Evolutionary conservation across 2,113 vertebrate genomes (phyloP).

Genomic region (Crotalus horridus): DNA sequence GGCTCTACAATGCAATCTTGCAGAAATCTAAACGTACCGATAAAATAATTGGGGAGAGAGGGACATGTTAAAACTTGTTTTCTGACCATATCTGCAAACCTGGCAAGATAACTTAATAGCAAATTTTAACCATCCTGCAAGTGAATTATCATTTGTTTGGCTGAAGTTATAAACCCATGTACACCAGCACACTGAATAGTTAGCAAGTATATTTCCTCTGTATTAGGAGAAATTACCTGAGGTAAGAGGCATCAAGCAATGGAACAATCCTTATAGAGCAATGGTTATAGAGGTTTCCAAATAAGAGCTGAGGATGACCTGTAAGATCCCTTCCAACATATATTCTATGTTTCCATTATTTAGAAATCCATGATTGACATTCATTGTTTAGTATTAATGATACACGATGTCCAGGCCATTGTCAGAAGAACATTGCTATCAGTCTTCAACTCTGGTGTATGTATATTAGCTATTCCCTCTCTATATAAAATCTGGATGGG

Average conservation of each 20-base stretch:
- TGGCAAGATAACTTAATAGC: neutral
- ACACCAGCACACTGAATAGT: neutral
- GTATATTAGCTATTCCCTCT: neutral
- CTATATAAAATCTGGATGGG: neutral
- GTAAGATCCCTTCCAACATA: neutral
- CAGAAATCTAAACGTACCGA: neutral
- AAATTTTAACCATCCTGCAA: neutral
- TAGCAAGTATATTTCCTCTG: neutral
- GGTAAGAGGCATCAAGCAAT: neutral
- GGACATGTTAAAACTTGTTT: neutral
- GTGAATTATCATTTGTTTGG: neutral
- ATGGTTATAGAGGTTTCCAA: neutral
- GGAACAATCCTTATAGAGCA: neutral
- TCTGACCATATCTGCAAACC: neutral
- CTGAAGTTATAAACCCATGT: neutral
- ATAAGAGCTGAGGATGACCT: neutral
- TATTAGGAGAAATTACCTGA: neutral
- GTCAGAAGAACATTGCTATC: neutral
- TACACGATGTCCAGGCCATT: neutral
- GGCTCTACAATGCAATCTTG: neutral
- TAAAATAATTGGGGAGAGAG: neutral
- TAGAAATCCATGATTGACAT: neutral
- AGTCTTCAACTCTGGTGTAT: neutral
- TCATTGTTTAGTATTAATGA: neutral
- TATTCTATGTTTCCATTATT: neutral